Percentiles rank a stretch among this genome's conserved stretches.
phyloP scores from a whole-genome alignment of 2,113 vertebrate genomes.

The Mormoops blainvillei region DNA sequence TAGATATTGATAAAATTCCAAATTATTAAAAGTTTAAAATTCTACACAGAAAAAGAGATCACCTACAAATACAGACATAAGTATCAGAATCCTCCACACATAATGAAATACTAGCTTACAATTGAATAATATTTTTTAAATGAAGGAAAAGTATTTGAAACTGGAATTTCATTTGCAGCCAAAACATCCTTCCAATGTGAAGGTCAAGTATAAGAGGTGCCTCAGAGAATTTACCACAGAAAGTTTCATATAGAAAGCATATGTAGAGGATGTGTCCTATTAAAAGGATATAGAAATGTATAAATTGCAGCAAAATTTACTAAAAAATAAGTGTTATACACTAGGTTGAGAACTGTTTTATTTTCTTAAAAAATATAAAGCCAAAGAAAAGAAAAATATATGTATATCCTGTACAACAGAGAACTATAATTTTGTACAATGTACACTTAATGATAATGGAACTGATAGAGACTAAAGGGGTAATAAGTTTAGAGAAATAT shows the following conservation, averaged over 20 bases:
- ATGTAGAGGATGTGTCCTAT: background rate
- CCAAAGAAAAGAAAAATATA: background rate
- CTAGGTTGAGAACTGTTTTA: background rate
- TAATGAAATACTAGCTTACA: background rate
- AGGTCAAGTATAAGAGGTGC: background rate
- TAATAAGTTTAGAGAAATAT: background rate
- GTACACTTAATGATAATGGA: background rate
- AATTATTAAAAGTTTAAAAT: background rate
- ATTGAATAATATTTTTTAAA: background rate
- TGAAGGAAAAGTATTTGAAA: background rate
- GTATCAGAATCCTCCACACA: background rate
- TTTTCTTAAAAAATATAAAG: background rate
- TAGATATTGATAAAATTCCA: background rate
- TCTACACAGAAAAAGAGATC: background rate
- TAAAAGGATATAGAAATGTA: background rate
- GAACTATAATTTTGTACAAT: background rate
- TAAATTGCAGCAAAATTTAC: background rate
- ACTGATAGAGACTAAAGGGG: background rate
- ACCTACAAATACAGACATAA: background rate
- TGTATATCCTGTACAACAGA: background rate
- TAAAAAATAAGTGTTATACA: background rate
- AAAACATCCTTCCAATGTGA: background rate
- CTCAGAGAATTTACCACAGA: background rate
- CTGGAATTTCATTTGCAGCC: background rate
- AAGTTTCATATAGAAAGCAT: background rate